phyloP scores from a whole-genome alignment of 2,113 vertebrate species.

The Tricholaema leucomelas region DNA sequence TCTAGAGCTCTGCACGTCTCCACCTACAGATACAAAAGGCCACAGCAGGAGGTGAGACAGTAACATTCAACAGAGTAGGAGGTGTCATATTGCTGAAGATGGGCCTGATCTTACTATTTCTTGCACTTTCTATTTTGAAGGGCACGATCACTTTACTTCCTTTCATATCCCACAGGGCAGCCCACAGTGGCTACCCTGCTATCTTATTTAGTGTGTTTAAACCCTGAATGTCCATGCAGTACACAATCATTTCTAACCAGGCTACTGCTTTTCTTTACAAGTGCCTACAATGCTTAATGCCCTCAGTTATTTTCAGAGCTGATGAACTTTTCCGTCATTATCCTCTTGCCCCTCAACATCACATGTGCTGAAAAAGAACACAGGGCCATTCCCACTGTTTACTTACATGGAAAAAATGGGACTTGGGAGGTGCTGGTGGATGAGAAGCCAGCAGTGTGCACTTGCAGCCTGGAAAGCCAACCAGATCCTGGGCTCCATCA shows the following conservation, averaged over 20 bases:
- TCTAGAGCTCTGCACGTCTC: neutral
- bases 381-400: neutral
- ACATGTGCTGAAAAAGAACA: neutral
- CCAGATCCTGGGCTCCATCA: no score
- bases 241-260: neutral
- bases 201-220: neutral
- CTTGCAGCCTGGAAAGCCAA: no score
- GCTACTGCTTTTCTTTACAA: neutral
- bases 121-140: constrained; percentile 25
- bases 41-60: neutral
- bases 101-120: neutral
- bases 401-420: neutral
- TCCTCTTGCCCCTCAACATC: neutral
- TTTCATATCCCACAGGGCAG: neutral
- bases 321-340: neutral
- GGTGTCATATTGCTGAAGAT: neutral
- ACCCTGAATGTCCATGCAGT: neutral
- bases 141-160: neutral
- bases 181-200: neutral
- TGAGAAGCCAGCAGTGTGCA: no score
- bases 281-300: neutral
- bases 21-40: constrained; percentile 14
- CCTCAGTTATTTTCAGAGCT: neutral
- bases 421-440: no score
- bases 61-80: neutral